A percentile compares a stretch with the other conserved stretches of the same genome.
These are phyloP conservation scores for Drosophila rufa DNA, from an alignment of 1,140 invertebrate species.

Conservation along the genomic window DNA sequence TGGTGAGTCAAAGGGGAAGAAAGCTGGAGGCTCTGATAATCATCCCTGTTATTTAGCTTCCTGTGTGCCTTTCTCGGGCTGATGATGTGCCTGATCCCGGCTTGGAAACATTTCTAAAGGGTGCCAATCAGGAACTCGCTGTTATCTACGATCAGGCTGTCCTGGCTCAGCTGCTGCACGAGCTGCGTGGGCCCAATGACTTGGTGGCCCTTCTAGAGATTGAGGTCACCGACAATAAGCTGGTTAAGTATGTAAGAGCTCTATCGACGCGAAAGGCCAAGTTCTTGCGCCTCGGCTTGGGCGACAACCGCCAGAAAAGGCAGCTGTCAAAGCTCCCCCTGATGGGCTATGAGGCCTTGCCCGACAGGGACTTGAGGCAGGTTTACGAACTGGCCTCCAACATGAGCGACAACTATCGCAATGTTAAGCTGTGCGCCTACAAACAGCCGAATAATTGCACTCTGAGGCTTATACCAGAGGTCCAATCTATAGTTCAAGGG, in stretches of 20 bases:
- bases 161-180: constrained; percentile 60
- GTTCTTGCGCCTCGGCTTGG: constrained; percentile 53
- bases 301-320: constrained; percentile 42
- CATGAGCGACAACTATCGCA: constrained; percentile 69
- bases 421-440: constrained; percentile 67
- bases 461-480: constrained; percentile 66
- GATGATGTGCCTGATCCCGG: constrained; percentile 8
- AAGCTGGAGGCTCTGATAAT: neutral
- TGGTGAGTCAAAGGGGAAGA: constrained; percentile 36
- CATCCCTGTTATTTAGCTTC: neutral
- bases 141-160: constrained; percentile 65
- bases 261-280: constrained; percentile 41
- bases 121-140: constrained; percentile 60
- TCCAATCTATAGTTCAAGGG: constrained; percentile 62
- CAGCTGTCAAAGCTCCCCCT: constrained; percentile 51
- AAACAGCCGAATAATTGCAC: constrained; percentile 61
- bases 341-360: constrained; percentile 60
- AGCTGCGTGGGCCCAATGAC: constrained; percentile 61
- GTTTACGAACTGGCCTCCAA: constrained; percentile 59
- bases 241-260: constrained; percentile 47
- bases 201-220: constrained; percentile 56
- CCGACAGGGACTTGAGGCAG: constrained; percentile 19
- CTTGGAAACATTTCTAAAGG: constrained; percentile 51
- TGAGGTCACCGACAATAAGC: constrained; percentile 61
- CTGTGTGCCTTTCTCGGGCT: neutral